Conservation (phyloP, 2,113 vertebrate genomes). For the Marcusenius ussheri region DNA sequence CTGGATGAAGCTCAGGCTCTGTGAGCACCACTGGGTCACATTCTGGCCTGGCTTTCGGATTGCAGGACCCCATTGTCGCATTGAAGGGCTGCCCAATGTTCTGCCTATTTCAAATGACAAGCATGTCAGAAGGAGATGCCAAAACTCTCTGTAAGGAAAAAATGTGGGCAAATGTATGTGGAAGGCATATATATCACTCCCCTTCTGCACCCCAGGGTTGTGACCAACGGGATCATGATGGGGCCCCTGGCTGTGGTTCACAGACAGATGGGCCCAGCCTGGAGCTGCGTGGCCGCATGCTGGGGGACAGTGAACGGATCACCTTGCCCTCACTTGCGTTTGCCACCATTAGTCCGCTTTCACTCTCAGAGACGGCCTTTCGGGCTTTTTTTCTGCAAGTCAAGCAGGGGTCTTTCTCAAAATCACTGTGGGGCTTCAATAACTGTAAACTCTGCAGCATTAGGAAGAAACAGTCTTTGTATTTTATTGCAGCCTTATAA, state of each 20-base stretch:
- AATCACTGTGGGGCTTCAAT: neutral
- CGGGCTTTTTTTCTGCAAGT: neutral
- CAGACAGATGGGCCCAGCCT: neutral
- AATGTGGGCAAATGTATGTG: neutral
- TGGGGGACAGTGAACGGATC: neutral
- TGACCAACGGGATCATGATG: neutral
- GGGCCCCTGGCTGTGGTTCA: neutral
- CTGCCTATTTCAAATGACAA: conserved; percentile 1
- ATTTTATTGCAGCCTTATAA: neutral
- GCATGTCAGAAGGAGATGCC: neutral
- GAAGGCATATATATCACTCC: neutral
- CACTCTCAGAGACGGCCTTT: neutral
- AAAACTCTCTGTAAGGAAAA: neutral
- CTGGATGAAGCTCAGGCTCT: conserved; percentile 16
- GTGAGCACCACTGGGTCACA: conserved; percentile 29
- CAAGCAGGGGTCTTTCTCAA: neutral
- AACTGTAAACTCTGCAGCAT: neutral
- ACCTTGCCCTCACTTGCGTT: neutral
- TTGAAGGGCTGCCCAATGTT: neutral
- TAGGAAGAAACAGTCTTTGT: neutral
- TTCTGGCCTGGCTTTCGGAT: conserved; percentile 26
- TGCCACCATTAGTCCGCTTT: neutral
- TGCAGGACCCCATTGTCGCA: conserved; percentile 16
- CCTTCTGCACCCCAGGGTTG: neutral
- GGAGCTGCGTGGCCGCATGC: neutral